These are phyloP conservation scores for Rapana venosa DNA, from an alignment of 2,888 invertebrate species.

Conservation along the genomic window DNA sequence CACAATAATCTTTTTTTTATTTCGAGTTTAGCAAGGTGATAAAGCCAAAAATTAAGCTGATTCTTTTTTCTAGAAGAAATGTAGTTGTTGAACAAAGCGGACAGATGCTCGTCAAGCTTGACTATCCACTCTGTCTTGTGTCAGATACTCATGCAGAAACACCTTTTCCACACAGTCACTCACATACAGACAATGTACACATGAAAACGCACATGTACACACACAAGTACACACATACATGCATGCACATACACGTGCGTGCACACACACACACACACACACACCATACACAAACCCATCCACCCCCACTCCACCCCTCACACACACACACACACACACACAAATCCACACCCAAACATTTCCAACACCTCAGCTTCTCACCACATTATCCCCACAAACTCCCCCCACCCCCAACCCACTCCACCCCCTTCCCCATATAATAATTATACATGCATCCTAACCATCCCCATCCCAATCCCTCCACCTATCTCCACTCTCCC, in stretches of 20 bases:
- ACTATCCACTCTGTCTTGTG: too few species aligned
- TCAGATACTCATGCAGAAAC: neutral
- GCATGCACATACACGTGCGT: constrained; percentile 13
- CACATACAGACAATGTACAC: neutral
- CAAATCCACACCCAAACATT: neutral
- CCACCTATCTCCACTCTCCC: too few species aligned
- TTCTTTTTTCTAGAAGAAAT: too few species aligned
- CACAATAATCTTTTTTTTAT: too few species aligned
- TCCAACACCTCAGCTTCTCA: neutral
- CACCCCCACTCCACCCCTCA: too few species aligned
- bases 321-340: constrained; percentile 27
- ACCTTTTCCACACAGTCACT: neutral
- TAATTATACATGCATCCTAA: too few species aligned
- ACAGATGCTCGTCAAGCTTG: too few species aligned
- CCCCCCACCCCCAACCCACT: neutral
- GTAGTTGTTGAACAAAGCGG: too few species aligned
- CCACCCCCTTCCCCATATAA: neutral
- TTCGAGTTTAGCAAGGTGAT: too few species aligned
- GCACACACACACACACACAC: constrained; percentile 2
- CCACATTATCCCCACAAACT: neutral
- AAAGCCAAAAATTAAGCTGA: too few species aligned
- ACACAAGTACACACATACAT: constrained; percentile 3
- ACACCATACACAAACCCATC: neutral
- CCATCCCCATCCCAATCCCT: too few species aligned
- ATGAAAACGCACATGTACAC: neutral